phyloP scores from a whole-genome alignment of 1,140 invertebrate genomes.

The Drosophila ambigua region DNA sequence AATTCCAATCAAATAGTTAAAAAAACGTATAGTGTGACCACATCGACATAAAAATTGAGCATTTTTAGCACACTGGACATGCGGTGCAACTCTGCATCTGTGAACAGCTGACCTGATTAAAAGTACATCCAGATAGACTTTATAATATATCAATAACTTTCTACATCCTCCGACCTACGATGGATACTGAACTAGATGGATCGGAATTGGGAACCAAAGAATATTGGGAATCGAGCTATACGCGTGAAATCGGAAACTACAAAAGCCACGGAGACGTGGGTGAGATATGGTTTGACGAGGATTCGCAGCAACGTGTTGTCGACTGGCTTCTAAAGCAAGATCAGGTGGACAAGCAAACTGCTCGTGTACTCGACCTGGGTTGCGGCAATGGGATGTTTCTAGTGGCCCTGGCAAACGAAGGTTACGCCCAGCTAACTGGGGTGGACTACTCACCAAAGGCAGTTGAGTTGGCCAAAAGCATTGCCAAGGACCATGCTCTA shows the following conservation, averaged over 20 bases:
- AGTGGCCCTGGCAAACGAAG: constrained; percentile 89
- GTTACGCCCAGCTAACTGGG: constrained; percentile 89
- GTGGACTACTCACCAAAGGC: constrained; percentile 94
- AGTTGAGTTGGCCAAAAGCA: constrained; percentile 88
- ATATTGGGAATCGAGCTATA: constrained; percentile 94
- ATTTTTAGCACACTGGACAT: too few species aligned
- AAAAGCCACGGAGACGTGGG: constrained; percentile 93
- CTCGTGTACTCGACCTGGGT: constrained; percentile 88
- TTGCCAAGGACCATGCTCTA: constrained; percentile 86
- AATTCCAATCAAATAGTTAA: background rate
- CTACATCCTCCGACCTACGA: constrained; percentile 7
- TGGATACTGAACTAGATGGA: constrained; percentile 86
- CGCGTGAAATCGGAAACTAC: constrained; percentile 92
- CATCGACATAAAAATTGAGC: too few species aligned
- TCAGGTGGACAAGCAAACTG: constrained; percentile 79
- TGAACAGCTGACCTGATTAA: background rate
- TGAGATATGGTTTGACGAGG: constrained; percentile 97
- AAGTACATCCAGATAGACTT: too few species aligned
- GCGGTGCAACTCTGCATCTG: too few species aligned
- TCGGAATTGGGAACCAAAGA: constrained; percentile 92
- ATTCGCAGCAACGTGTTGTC: constrained; percentile 89
- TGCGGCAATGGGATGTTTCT: constrained; percentile 96
- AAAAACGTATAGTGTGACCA: too few species aligned
- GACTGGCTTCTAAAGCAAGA: constrained; percentile 86
- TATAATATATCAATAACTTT: too few species aligned